Base-by-base conservation (phyloP, 2,797 vertebrate genomes). In the Lithobates pipiens region DNA sequence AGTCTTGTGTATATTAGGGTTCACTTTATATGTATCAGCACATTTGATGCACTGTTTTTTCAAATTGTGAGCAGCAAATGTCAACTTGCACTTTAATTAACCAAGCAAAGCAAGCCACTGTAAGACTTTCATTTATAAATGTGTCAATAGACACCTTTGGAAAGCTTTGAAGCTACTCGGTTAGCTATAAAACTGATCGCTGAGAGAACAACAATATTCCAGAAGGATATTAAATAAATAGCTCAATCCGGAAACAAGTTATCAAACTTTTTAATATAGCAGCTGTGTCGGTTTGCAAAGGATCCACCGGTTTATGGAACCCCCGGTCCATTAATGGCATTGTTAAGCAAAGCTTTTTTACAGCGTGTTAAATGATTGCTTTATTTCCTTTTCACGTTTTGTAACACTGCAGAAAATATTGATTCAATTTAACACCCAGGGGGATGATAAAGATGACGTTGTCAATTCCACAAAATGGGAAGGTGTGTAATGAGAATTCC, bases 301-400 rank as follows among this genome's bases (percentile, higher is more conserved):
- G 78, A 76, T 80, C 61, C 16, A n/a, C 50, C 46, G 11, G 18
- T 87, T 77, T 83, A 82, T 46, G 57, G 50, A 39, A 57, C 39
- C 16, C 23, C 4, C 15, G 68, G 54, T 29, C 72, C 68, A 82
- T 77, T 72, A 77, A 82, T 82, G 85, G 77, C 67, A 83, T 75
- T 79, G 85, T 83, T 46, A 67, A 79, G 76, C 32, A 74, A 87
- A 83, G 15, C 29, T 65, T 67, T 46, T 86, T 87, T 87, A 87
- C 25, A 42, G 80, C 15, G 85, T 87, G 85, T 78, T 87, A 83
- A 87, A 87, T 87, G 80, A 87, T 83, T 46, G 76, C 73, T 87
- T 83, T 83, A 86, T 83, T 86, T 79, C 80, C 74, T 79, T 79
- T 83, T 69, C 36, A 74, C 63, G 46, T 50, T 50, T 82, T 23